These are phyloP conservation scores for Mola mola DNA, from an alignment of 2,113 vertebrate genomes.

Conservation along the genomic window DNA sequence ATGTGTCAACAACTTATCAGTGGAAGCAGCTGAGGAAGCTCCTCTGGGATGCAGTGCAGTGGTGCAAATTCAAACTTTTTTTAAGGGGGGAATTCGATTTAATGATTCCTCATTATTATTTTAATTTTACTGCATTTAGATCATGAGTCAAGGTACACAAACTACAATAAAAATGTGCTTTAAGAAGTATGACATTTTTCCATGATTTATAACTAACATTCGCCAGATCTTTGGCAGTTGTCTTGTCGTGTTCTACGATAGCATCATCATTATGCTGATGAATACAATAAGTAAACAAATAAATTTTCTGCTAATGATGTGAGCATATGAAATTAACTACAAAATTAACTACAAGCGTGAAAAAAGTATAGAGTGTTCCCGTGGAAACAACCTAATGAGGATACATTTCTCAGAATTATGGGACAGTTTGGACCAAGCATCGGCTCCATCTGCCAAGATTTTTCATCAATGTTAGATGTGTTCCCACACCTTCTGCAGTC, in stretches of 20 bases:
- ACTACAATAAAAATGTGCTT: no score
- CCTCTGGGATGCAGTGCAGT: constrained; percentile 31
- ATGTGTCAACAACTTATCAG: constrained; percentile 60
- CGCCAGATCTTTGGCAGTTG: no score
- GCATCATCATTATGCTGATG: not conserved
- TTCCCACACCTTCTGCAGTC: not conserved
- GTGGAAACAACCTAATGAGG: constrained; percentile 5
- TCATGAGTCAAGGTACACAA: not conserved
- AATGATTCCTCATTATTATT: not conserved
- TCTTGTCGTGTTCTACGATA: no score
- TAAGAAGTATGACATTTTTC: not conserved
- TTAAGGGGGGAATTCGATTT: not conserved
- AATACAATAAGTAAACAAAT: constrained; percentile 5
- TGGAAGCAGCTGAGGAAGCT: constrained; percentile 49
- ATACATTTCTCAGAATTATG: not conserved
- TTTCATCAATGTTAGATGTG: not conserved
- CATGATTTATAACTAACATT: no score
- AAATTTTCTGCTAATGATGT: not conserved
- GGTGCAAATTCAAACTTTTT: no score
- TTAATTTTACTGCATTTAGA: constrained; percentile 7
- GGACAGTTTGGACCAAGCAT: not conserved
- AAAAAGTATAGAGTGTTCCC: constrained; percentile 1
- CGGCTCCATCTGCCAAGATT: not conserved
- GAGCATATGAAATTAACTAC: no score
- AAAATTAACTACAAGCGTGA: no score